Evolutionary conservation across 2,113 vertebrate species (phyloP).

Genomic region (Dipodomys merriami): DNA sequence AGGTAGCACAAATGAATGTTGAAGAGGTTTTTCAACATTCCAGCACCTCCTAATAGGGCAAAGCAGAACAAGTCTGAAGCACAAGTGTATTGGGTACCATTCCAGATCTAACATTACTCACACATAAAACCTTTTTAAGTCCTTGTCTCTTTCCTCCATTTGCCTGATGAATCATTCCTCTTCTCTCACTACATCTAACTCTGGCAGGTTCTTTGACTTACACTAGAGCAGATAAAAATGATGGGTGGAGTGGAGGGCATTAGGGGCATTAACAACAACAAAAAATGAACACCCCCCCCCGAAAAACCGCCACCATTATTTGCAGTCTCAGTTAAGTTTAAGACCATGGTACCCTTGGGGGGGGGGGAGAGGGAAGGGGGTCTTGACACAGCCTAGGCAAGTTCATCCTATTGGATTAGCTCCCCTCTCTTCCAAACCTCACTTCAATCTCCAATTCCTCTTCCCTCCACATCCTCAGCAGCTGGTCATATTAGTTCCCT

Average conservation of each 20-base stretch:
- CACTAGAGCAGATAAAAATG: background rate
- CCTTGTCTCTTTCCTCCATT: background rate
- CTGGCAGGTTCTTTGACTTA: background rate
- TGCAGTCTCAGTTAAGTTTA: background rate
- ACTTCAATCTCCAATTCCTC: background rate
- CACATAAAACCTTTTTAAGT: background rate
- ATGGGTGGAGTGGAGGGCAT: too few relatives aligned
- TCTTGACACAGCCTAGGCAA: background rate
- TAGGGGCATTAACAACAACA: too few relatives aligned
- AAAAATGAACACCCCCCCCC: background rate
- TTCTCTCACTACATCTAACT: background rate
- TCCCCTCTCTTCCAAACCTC: background rate
- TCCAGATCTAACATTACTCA: background rate
- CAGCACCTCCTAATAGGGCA: background rate
- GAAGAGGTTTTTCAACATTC: too few relatives aligned
- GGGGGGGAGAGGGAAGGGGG: background rate
- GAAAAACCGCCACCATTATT: too few relatives aligned
- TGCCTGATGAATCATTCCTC: background rate
- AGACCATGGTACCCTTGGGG: background rate
- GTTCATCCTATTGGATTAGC: background rate
- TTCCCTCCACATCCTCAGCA: background rate
- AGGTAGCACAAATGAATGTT: too few relatives aligned
- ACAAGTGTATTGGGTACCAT: background rate
- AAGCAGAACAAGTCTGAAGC: background rate
- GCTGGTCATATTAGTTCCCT: background rate